A percentile compares a stretch with the other conserved stretches of the same genome.
phyloP scores from a whole-genome alignment of 2,113 vertebrate species.

The Nestor notabilis region DNA sequence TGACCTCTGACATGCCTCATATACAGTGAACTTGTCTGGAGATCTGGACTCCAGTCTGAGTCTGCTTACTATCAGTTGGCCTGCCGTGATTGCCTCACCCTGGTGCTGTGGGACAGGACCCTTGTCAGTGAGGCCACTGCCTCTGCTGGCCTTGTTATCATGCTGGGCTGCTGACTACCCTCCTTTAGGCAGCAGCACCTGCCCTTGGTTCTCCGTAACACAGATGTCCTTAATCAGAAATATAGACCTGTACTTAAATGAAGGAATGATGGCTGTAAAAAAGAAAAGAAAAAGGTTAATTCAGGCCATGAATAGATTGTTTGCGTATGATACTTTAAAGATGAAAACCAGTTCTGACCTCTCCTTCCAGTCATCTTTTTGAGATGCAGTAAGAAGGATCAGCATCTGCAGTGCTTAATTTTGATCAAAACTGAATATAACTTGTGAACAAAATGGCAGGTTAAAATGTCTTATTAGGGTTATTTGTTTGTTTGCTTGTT shows the following conservation, averaged over 20 bases:
- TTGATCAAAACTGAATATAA: not conserved
- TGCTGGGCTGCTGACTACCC: not conserved
- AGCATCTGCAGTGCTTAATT: not conserved
- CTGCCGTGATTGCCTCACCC: not conserved
- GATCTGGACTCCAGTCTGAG: not conserved
- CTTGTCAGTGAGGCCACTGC: not conserved
- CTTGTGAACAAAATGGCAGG: not conserved
- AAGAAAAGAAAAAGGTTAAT: not conserved
- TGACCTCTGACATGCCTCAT: not conserved
- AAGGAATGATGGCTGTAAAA: not conserved
- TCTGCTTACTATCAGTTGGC: not conserved
- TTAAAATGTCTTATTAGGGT: not conserved
- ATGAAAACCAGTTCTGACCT: not conserved
- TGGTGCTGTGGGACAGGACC: not conserved
- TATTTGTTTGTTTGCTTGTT: not conserved
- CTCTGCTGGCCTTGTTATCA: not conserved
- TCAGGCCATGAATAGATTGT: not conserved
- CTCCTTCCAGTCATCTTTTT: not conserved
- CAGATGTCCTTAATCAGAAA: not conserved
- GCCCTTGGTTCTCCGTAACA: not conserved
- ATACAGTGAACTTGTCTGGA: not conserved
- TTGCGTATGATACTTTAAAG: not conserved
- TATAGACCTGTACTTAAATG: not conserved
- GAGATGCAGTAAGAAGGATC: not conserved
- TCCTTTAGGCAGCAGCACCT: not conserved